A percentile compares a stretch with the other conserved stretches of the same genome.
These are phyloP conservation scores for Drosophila novamexicana DNA, from an alignment of 1,140 invertebrate species.

Conservation along the genomic window DNA sequence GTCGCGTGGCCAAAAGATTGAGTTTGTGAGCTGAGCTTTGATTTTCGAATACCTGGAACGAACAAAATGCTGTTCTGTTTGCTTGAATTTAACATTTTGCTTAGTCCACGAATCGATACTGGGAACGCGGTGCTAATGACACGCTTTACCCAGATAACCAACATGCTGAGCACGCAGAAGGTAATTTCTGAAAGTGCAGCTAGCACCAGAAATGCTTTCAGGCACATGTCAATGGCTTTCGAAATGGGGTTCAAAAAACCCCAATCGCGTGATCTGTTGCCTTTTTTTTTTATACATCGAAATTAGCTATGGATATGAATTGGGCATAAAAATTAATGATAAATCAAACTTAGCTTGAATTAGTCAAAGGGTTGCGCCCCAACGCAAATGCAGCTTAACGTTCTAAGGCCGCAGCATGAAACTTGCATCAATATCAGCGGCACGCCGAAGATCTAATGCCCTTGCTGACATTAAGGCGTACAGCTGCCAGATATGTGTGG, in stretches of 20 bases:
- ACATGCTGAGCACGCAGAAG: constrained; percentile 56
- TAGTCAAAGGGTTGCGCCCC: constrained; percentile 39
- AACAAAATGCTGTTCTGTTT: constrained; percentile 31
- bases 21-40: not conserved
- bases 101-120: constrained; percentile 2
- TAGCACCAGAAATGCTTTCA: constrained; percentile 16
- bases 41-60: constrained; percentile 2
- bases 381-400: constrained; percentile 42
- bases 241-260: constrained; percentile 36
- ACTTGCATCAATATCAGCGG: constrained; percentile 10
- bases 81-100: constrained; percentile 36
- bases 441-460: too few relatives aligned
- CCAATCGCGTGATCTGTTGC: constrained; percentile 59
- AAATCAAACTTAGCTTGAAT: constrained; percentile 47
- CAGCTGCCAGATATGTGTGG: too few relatives aligned
- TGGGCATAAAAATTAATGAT: constrained; percentile 43
- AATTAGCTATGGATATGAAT: constrained; percentile 26
- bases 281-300: constrained; percentile 13
- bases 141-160: constrained; percentile 30
- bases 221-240: constrained; percentile 65
- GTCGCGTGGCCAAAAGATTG: constrained; percentile 61
- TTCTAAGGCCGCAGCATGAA: constrained; percentile 6
- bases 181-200: constrained; percentile 30
- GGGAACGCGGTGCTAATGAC: constrained; percentile 42
- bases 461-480: too few relatives aligned